Percentiles rank a stretch among this genome's conserved stretches.
Conservation (phyloP, 1,140 invertebrate species). For the Drosophila pruinosa region DNA sequence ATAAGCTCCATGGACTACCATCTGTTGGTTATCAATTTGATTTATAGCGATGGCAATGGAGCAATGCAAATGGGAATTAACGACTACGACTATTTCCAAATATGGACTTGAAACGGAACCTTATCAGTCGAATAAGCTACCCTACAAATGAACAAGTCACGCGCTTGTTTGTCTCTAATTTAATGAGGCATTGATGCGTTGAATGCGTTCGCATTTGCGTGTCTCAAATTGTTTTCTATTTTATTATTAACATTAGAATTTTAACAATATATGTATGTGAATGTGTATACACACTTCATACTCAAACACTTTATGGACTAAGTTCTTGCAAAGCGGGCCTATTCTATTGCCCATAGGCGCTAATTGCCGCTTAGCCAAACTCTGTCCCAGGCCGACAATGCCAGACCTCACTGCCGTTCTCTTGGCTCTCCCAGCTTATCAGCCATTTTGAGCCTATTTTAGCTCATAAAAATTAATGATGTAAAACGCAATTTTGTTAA, state of each 20-base stretch:
- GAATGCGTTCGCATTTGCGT: slow-evolving; percentile 48
- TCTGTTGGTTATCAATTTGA: slow-evolving; percentile 44
- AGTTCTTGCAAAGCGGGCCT: slow-evolving; percentile 3
- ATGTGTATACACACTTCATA: background rate
- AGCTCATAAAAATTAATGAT: slow-evolving; percentile 80
- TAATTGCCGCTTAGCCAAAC: slow-evolving; percentile 72
- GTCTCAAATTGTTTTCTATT: slow-evolving; percentile 72
- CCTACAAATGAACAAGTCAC: slow-evolving; percentile 29
- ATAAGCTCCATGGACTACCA: background rate
- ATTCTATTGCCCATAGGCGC: slow-evolving; percentile 20
- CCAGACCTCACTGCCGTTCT: background rate
- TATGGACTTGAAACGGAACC: background rate
- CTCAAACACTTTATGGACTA: background rate
- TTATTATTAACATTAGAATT: slow-evolving; percentile 60
- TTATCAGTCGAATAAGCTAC: background rate
- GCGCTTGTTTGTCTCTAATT: slow-evolving; percentile 56
- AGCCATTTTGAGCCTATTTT: slow-evolving; percentile 76
- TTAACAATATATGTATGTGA: slow-evolving; percentile 38
- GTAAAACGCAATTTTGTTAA: slow-evolving; percentile 81
- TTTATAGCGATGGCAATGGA: slow-evolving; percentile 37
- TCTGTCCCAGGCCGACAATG: slow-evolving; percentile 1
- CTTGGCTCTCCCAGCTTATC: slow-evolving; percentile 47
- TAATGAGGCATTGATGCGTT: slow-evolving; percentile 68
- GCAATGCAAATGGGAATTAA: slow-evolving; percentile 51
- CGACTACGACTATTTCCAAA: background rate